A percentile compares a stretch with the other conserved stretches of the same genome.
phyloP scores from a whole-genome alignment of 1,140 invertebrate species.

The Drosophila obscura region DNA sequence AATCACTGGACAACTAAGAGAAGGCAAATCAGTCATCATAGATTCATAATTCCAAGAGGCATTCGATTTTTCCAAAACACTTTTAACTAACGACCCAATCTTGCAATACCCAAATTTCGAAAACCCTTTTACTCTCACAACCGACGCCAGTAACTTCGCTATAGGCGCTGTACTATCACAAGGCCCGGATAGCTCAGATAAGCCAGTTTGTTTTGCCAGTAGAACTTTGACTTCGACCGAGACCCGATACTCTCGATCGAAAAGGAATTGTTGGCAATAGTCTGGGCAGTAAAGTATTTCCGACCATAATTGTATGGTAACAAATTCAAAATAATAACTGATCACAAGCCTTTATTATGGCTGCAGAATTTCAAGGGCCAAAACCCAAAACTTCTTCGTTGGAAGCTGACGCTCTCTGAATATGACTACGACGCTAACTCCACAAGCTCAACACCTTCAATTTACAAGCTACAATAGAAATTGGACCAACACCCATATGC shows the following conservation, averaged over 20 bases:
- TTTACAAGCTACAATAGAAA: no score
- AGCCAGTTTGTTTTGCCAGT: slow-evolving; percentile 11
- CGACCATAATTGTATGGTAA: slow-evolving; percentile 5
- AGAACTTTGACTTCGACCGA: slow-evolving; percentile 9
- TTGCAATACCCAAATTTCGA: no score
- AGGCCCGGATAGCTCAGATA: neutral
- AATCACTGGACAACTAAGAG: no score
- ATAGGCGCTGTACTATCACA: neutral
- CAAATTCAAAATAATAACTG: neutral
- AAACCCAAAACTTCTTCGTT: neutral
- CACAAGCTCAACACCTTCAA: neutral
- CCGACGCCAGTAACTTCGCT: slow-evolving; percentile 11
- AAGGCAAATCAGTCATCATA: no score
- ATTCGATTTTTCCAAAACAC: no score
- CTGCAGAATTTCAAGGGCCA: neutral
- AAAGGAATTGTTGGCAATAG: slow-evolving; percentile 1
- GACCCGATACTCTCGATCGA: slow-evolving; percentile 8
- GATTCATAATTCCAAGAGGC: no score
- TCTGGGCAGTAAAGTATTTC: neutral
- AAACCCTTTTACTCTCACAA: neutral
- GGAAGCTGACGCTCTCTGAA: slow-evolving; percentile 8
- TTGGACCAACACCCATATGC: no score
- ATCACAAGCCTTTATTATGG: neutral
- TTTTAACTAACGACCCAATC: no score
- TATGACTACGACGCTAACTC: neutral